phyloP scores from a whole-genome alignment of 2,113 vertebrate genomes.

The Psilopsiagon aymara region DNA sequence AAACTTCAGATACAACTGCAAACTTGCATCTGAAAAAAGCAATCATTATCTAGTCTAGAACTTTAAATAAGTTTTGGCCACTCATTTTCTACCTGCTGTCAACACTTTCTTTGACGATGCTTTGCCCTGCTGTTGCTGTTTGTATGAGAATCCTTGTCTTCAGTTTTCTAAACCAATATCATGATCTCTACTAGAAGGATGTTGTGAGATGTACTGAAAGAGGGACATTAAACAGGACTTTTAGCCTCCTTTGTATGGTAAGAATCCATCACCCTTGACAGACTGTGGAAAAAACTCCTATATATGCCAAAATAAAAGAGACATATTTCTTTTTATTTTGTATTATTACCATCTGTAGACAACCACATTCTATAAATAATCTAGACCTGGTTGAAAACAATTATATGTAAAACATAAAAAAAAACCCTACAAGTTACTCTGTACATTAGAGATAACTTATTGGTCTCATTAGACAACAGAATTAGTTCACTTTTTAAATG shows the following conservation, averaged over 20 bases:
- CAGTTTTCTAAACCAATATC: not conserved
- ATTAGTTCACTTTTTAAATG: not conserved
- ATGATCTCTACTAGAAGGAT: not conserved
- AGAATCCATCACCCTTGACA: not conserved
- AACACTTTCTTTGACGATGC: not conserved
- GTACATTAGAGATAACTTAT: not conserved
- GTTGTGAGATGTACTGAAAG: not conserved
- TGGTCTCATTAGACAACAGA: not conserved
- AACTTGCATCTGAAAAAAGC: rapidly evolving
- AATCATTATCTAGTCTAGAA: not conserved
- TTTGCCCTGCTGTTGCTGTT: not conserved
- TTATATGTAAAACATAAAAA: not conserved
- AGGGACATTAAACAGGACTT: not conserved
- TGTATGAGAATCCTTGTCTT: not conserved
- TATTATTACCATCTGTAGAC: not conserved
- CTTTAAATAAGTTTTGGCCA: not conserved
- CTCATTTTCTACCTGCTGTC: not conserved
- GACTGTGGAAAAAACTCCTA: not conserved
- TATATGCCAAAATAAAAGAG: not conserved
- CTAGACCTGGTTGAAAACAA: not conserved
- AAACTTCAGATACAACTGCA: not conserved
- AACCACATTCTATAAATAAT: not conserved
- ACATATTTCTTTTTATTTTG: not conserved
- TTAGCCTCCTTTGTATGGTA: not conserved
- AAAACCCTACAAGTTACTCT: not conserved